These are phyloP conservation scores for Drosophila littoralis DNA, from an alignment of 1,140 invertebrate genomes.

Conservation along the genomic window DNA sequence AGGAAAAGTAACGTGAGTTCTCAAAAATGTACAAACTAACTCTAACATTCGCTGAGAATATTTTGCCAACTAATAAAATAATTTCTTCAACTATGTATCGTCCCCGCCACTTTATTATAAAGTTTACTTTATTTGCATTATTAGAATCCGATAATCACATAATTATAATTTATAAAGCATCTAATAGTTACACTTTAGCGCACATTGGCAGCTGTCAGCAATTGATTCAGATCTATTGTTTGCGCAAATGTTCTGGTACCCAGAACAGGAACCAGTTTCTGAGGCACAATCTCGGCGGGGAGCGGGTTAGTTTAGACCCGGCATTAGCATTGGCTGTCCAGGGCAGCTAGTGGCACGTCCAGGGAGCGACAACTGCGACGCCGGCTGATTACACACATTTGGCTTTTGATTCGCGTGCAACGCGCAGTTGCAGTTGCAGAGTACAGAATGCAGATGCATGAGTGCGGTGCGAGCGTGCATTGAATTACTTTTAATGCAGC, in stretches of 20 bases:
- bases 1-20: too few species aligned
- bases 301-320: not conserved
- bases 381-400: conserved; percentile 65
- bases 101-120: too few species aligned
- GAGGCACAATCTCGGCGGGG: not conserved
- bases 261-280: conserved; percentile 44
- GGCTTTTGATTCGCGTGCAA: conserved; percentile 17
- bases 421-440: conserved; percentile 38
- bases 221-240: conserved; percentile 69
- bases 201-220: conserved; percentile 56
- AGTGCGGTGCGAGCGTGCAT: not conserved
- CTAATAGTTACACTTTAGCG: conserved; percentile 5
- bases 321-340: not conserved
- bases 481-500: conserved; percentile 61
- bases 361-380: conserved; percentile 4
- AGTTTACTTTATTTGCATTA: too few species aligned
- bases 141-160: not conserved
- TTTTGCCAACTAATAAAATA: too few species aligned
- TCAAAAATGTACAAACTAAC: too few species aligned
- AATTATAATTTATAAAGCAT: conserved; percentile 6
- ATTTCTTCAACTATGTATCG: too few species aligned
- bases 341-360: conserved; percentile 2
- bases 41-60: too few species aligned
- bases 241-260: conserved; percentile 24
- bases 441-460: conserved; percentile 9